phyloP scores from a whole-genome alignment of 2,888 invertebrate species.

The Drosophila vallismaia region DNA sequence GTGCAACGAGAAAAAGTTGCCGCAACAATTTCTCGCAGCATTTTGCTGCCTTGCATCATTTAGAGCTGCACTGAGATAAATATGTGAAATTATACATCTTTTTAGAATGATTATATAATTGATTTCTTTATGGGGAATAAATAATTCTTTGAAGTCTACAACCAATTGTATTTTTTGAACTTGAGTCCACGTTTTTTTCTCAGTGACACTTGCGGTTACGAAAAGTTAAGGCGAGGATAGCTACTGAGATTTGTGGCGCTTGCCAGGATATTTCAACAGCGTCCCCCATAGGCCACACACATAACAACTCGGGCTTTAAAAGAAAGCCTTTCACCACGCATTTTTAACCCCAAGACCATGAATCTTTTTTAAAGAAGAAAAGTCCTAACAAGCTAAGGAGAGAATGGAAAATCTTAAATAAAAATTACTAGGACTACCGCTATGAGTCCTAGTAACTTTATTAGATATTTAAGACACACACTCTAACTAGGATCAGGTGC shows the following conservation, averaged over 20 bases:
- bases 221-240: slow-evolving; percentile 6
- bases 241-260: slow-evolving; percentile 49
- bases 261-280: slow-evolving; percentile 62
- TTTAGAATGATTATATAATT: no score
- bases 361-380: neutral
- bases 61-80: slow-evolving; percentile 18
- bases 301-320: neutral
- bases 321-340: slow-evolving; percentile 20
- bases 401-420: no score
- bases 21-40: slow-evolving; percentile 52
- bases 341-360: neutral
- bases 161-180: neutral
- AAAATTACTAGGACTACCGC: no score
- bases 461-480: no score
- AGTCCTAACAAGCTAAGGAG: no score
- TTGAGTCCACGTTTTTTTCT: neutral
- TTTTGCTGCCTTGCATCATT: slow-evolving; percentile 48
- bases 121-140: no score
- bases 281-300: slow-evolving; percentile 29
- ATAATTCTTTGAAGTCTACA: no score
- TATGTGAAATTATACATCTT: neutral
- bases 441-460: no score
- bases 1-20: slow-evolving; percentile 25
- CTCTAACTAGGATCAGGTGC: no score
- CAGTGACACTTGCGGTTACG: neutral